phyloP scores from a whole-genome alignment of 2,888 invertebrate species.

The Drosophila pegasa region DNA sequence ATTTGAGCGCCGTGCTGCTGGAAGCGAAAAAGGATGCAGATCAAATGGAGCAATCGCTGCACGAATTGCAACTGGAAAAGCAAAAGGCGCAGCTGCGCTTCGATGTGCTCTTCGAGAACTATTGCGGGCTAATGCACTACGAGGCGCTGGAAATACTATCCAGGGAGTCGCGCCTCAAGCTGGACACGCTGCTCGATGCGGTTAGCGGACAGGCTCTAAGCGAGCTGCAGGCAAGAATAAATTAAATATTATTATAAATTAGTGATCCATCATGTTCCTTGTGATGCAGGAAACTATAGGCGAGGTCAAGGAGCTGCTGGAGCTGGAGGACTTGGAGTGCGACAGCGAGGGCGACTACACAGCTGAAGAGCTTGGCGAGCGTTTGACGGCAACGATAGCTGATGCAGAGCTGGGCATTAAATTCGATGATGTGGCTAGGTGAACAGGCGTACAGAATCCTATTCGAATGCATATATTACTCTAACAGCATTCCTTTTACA shows the following conservation, averaged over 20 bases:
- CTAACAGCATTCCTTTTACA: slow-evolving; percentile 31
- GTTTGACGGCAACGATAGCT: slow-evolving; percentile 87
- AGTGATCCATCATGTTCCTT: not conserved
- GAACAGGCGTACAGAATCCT: slow-evolving; percentile 40
- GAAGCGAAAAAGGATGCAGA: slow-evolving; percentile 90
- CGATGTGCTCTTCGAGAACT: slow-evolving; percentile 94
- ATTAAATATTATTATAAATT: not conserved
- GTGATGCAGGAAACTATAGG: slow-evolving; percentile 88
- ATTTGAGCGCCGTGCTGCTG: slow-evolving; percentile 86
- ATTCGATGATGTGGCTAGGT: slow-evolving; percentile 88
- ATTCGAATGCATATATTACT: not conserved
- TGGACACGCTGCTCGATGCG: slow-evolving; percentile 88
- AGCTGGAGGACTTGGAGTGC: slow-evolving; percentile 89
- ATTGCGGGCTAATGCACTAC: slow-evolving; percentile 93
- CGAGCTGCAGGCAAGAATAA: slow-evolving; percentile 85
- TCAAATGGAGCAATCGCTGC: slow-evolving; percentile 80
- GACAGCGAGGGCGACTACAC: slow-evolving; percentile 85
- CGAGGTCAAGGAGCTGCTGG: slow-evolving; percentile 92
- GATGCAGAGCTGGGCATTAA: slow-evolving; percentile 88
- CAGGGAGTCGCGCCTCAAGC: slow-evolving; percentile 90
- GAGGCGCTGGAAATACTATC: slow-evolving; percentile 97
- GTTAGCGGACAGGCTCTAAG: slow-evolving; percentile 87
- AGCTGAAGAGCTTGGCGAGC: slow-evolving; percentile 86
- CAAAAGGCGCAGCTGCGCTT: slow-evolving; percentile 87
- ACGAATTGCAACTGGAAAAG: slow-evolving; percentile 77